Conservation (phyloP, 2,113 vertebrate genomes). For the Tragelaphus buxtoni region DNA sequence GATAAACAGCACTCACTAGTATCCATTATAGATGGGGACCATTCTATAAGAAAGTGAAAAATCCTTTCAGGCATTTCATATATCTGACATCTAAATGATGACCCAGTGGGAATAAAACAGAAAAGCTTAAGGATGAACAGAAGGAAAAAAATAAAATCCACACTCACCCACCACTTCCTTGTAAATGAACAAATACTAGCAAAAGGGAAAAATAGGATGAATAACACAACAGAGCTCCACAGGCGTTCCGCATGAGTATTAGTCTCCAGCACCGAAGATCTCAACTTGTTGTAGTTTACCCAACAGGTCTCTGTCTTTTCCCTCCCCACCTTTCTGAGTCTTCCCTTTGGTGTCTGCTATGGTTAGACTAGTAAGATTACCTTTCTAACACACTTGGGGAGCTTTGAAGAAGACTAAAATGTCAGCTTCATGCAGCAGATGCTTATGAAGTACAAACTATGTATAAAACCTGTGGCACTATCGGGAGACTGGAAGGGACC, state of each 20-base stretch:
- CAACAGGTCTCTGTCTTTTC: not conserved
- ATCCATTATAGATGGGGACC: not conserved
- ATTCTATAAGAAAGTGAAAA: not conserved
- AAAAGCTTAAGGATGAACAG: not conserved
- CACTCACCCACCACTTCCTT: not conserved
- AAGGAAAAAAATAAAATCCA: not conserved
- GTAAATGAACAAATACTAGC: not conserved
- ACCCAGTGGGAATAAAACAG: not conserved
- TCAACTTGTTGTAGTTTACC: not conserved
- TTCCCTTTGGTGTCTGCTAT: not conserved
- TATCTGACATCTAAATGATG: not conserved
- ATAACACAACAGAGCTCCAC: not conserved
- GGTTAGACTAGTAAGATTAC: not conserved
- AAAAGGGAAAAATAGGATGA: not conserved
- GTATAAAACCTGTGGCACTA: not conserved
- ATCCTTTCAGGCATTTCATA: not conserved
- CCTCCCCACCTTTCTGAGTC: not conserved
- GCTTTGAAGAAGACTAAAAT: not conserved
- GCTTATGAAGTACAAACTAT: not conserved
- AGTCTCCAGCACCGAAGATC: not conserved
- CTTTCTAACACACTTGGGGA: not conserved
- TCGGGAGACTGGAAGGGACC: not conserved
- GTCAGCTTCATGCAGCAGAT: not conserved
- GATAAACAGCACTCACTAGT: not conserved
- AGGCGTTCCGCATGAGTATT: not conserved